phyloP scores from a whole-genome alignment of 35 echinoderm and acorn worm genomes.

The Strongylocentrotus purpuratus region DNA sequence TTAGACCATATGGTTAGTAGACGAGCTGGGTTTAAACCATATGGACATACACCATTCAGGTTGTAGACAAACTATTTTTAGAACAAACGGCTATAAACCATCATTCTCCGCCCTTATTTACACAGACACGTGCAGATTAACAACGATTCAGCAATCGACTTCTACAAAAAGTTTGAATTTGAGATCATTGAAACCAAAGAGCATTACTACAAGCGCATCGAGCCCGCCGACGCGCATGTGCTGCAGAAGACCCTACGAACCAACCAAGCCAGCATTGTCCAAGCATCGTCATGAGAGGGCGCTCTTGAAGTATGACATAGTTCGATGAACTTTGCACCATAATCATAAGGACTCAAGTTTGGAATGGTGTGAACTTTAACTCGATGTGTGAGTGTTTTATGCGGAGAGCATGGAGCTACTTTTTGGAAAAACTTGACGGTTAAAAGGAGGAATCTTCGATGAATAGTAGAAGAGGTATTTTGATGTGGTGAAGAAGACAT shows the following conservation, averaged over 20 bases:
- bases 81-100: too few species aligned
- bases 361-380: neutral
- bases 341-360: neutral
- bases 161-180: slow-evolving; percentile 98
- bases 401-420: neutral
- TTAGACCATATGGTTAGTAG: too few species aligned
- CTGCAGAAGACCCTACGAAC: slow-evolving; percentile 84
- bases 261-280: slow-evolving; percentile 2
- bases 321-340: neutral
- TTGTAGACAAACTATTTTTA: too few species aligned
- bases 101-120: neutral
- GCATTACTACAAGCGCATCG: slow-evolving; percentile 98
- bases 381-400: neutral
- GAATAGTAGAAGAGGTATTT: neutral
- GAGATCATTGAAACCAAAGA: slow-evolving; percentile 97
- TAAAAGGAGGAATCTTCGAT: neutral
- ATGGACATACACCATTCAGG: too few species aligned
- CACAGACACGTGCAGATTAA: slow-evolving; percentile 96
- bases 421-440: neutral
- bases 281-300: slow-evolving; percentile 35
- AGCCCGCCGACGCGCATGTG: slow-evolving; percentile 90
- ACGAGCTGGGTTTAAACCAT: too few species aligned
- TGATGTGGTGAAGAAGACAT: neutral
- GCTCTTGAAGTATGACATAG: neutral
- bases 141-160: slow-evolving; percentile 94